These are phyloP conservation scores for Ophraella communa DNA, from an alignment of 2,888 invertebrate species.

Conservation along the genomic window DNA sequence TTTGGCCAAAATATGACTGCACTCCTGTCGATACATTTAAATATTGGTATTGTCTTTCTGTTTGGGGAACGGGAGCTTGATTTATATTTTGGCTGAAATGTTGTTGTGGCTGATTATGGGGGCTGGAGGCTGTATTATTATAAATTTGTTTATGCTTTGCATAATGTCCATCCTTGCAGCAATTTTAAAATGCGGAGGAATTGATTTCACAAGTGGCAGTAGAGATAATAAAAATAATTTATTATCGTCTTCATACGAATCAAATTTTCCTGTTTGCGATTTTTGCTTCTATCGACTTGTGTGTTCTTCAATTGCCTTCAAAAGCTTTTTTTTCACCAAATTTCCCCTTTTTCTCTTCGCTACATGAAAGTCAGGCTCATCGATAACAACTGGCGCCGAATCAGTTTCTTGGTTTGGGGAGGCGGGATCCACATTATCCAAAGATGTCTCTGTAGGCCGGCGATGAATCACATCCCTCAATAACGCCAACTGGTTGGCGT, in stretches of 20 bases:
- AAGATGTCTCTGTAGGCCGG: background rate
- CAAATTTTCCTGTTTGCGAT: background rate
- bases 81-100: background rate
- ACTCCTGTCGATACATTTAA: background rate
- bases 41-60: no score
- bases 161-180: background rate
- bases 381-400: no score
- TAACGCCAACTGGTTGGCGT: background rate
- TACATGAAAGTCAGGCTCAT: no score
- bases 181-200: background rate
- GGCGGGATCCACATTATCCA: background rate
- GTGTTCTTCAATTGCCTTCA: background rate
- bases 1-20: background rate
- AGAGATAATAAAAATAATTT: background rate
- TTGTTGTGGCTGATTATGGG: background rate
- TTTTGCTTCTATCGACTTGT: background rate
- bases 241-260: background rate
- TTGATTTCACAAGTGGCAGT: background rate
- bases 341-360: no score
- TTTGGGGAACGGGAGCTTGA: no score
- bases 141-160: background rate
- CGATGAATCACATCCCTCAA: background rate
- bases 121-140: background rate
- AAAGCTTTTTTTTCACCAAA: no score
- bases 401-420: background rate